Conservation (phyloP, 2,888 invertebrate species). For the Malacosoma neustria region DNA sequence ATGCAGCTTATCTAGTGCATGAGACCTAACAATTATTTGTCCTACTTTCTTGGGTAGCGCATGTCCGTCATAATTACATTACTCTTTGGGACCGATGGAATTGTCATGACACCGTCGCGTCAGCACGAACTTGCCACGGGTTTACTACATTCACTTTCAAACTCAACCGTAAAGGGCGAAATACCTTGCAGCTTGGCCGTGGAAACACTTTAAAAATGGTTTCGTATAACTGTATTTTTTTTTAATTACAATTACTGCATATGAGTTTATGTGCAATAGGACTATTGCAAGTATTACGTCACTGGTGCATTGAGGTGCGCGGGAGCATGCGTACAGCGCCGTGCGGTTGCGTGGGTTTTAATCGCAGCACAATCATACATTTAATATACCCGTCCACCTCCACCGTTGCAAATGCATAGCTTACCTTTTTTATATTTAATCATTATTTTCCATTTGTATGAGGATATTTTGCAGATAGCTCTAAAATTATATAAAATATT, state of each 20-base stretch:
- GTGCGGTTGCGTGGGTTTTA: background rate
- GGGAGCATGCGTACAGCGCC: constrained; percentile 17
- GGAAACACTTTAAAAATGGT: too few species aligned
- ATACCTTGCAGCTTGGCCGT: constrained; percentile 7
- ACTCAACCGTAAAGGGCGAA: constrained; percentile 10
- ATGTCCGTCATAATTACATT: constrained; percentile 32
- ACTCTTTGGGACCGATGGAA: constrained; percentile 37
- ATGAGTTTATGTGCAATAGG: constrained; percentile 20
- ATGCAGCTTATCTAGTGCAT: constrained; percentile 60
- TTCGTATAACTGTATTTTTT: background rate
- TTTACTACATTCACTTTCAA: constrained; percentile 11
- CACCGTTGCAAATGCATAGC: too few species aligned
- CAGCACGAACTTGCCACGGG: constrained; percentile 7
- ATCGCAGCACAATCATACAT: background rate
- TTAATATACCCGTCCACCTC: background rate
- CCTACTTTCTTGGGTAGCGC: constrained; percentile 44
- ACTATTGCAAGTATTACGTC: constrained; percentile 39
- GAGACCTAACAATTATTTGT: constrained; percentile 55
- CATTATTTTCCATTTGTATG: too few species aligned
- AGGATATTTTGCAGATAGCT: too few species aligned
- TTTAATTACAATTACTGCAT: constrained; percentile 7
- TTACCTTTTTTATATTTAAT: too few species aligned
- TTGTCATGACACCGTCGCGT: constrained; percentile 42
- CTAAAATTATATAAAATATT: too few species aligned
- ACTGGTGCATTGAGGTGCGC: constrained; percentile 26